Evolutionary conservation across 2,797 vertebrate species (phyloP), one percentile per base, ranked within the genome.

Genomic region (Lacerta bilineata): DNA sequence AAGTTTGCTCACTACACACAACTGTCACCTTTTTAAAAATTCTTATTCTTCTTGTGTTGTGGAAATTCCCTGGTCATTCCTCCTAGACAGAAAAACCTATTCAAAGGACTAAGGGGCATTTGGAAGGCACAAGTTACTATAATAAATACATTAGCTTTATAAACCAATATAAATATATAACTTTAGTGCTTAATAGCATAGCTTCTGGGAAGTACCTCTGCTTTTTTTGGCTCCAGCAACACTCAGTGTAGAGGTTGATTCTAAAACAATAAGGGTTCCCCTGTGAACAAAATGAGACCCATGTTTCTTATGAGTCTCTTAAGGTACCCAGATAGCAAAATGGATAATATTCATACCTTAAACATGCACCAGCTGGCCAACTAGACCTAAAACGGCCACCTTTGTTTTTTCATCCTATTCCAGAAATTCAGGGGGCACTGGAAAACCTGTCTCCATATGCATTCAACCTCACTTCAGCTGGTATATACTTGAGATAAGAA

Each of bases 41-140:
- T 88, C 36, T 86, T 86, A n/a, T 68, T 75, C 78, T 78, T 81
- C 90, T 89, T 55, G 13, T 55, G 15, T 77, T 83, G 72, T 68
- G 25, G 69, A 82, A 87, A 87, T 87, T 76, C 69, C 71, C 69
- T 75, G 79, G 69, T 75, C 71, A 64, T 75, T 46, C 41, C 64
- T 77, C 43, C 91, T 90, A 88, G 85, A 79, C 29, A 69, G 92
- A 76, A 55, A 91, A 68, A 76, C 43, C 18, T 81, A 68, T 91
- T 50, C 92, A 85, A 75, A 39, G 71, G 18, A 68, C 59, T 68
- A 75, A 87, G 50, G 50, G 50, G 23, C 17, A 74, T 87, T 61
- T 69, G 80, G 17, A 87, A 61, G 41, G 50, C 78, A 64, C 29
- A 55, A 61, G 36, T 9, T 81, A 46, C 86, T 69, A 81, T 74